phyloP scores from a whole-genome alignment of 2,113 vertebrate species.

The Equus quagga region DNA sequence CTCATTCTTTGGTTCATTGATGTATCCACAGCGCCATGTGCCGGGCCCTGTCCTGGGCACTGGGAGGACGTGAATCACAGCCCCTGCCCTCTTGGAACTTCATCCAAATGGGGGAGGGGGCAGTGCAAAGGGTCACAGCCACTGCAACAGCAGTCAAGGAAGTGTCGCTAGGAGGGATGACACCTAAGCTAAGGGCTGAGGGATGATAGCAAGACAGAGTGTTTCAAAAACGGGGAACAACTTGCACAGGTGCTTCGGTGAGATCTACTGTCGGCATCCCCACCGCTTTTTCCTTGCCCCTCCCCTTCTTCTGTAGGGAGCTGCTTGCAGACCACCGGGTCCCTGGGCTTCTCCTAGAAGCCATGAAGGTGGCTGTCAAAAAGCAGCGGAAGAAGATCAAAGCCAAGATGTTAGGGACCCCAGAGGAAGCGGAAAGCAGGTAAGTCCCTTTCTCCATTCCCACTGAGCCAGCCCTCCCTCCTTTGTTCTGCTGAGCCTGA shows the following conservation, averaged over 20 bases:
- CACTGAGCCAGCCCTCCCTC: background rate
- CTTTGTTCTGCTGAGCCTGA: background rate
- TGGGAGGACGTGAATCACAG: background rate
- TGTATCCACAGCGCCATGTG: background rate
- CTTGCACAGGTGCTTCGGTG: background rate
- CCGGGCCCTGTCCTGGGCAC: background rate
- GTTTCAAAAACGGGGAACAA: background rate
- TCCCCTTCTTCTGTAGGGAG: slow-evolving; percentile 88
- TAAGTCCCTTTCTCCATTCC: slow-evolving; percentile 70
- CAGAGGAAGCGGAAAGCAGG: slow-evolving; percentile 92
- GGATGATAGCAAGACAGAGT: background rate
- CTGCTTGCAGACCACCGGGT: slow-evolving; percentile 93
- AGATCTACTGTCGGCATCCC: background rate
- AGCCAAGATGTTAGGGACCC: slow-evolving; percentile 96
- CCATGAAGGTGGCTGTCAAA: slow-evolving; percentile 92
- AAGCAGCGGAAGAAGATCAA: slow-evolving; percentile 95
- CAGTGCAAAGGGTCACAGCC: background rate
- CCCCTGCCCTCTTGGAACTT: background rate
- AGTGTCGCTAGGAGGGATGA: background rate
- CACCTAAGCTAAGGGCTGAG: background rate
- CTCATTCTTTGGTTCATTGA: background rate
- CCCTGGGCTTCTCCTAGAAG: slow-evolving; percentile 92
- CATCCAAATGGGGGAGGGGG: background rate
- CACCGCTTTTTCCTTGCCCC: background rate
- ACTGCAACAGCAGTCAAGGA: background rate